Conservation (phyloP, 2,888 invertebrate genomes). For the Ptilodon capucinus region DNA sequence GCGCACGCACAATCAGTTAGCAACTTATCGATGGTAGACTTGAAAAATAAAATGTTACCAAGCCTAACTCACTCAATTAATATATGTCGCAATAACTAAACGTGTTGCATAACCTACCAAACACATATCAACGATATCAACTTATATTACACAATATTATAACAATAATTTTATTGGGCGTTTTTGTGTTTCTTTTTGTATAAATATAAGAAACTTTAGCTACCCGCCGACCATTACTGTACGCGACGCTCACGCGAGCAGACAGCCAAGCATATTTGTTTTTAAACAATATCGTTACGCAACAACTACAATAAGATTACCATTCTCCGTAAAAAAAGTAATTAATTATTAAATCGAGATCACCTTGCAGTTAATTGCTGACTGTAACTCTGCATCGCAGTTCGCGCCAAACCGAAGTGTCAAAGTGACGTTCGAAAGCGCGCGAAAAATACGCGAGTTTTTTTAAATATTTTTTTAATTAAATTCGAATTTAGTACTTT, state of each 20-base stretch:
- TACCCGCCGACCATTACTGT: constrained; percentile 31
- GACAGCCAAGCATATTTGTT: constrained; percentile 27
- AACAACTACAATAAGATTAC: constrained; percentile 14
- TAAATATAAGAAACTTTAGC: constrained; percentile 38
- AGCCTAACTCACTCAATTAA: constrained; percentile 1
- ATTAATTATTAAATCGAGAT: constrained; percentile 47
- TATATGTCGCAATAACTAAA: constrained; percentile 22
- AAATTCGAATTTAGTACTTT: constrained; percentile 23
- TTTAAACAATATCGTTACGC: constrained; percentile 7
- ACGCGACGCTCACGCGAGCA: constrained; percentile 24
- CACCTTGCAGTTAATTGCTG: constrained; percentile 60
- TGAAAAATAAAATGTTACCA: background rate
- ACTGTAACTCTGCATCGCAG: constrained; percentile 51
- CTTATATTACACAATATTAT: constrained; percentile 18
- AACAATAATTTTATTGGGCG: constrained; percentile 15
- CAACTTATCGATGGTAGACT: background rate
- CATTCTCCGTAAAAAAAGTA: constrained; percentile 37
- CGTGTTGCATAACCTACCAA: constrained; percentile 9
- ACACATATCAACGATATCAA: constrained; percentile 1
- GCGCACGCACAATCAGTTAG: background rate
- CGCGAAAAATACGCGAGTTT: constrained; percentile 51
- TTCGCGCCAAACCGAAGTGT: constrained; percentile 59
- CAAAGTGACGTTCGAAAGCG: constrained; percentile 74
- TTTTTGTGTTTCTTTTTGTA: constrained; percentile 41
- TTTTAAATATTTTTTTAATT: constrained; percentile 23